These are phyloP conservation scores for Isurus oxyrinchus DNA, from an alignment of 2,113 vertebrate species.

Conservation along the genomic window DNA sequence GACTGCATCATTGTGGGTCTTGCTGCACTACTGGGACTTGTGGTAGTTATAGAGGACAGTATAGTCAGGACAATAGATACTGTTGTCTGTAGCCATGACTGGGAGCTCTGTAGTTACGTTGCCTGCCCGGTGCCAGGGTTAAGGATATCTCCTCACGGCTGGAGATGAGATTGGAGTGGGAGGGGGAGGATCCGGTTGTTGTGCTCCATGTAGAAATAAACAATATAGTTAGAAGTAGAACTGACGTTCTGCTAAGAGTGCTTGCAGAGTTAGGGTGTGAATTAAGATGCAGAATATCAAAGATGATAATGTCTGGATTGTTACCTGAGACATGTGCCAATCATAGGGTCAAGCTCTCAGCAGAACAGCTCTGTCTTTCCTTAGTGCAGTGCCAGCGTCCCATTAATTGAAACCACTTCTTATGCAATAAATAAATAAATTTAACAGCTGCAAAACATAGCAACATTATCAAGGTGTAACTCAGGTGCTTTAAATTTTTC, in stretches of 20 bases:
- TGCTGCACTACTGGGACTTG: neutral
- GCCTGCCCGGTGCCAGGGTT: neutral
- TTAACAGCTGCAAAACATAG: neutral
- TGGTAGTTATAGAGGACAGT: neutral
- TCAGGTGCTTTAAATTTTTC: neutral
- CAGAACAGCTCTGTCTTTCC: neutral
- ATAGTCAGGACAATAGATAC: neutral
- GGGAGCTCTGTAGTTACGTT: neutral
- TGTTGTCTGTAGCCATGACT: neutral
- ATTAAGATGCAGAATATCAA: neutral
- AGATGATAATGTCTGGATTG: neutral
- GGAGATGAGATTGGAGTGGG: neutral
- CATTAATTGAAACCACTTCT: neutral
- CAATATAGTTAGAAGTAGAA: neutral
- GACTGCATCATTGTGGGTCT: neutral
- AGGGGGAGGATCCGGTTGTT: neutral
- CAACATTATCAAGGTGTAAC: neutral
- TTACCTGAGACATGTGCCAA: neutral
- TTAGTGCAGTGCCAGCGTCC: neutral
- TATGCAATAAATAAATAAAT: neutral
- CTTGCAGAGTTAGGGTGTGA: neutral
- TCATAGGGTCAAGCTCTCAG: neutral
- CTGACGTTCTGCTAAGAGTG: neutral
- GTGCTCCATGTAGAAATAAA: neutral
- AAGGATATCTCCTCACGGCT: neutral